Base-by-base conservation (phyloP, 1,140 invertebrate genomes). In the Euschistus heros region DNA sequence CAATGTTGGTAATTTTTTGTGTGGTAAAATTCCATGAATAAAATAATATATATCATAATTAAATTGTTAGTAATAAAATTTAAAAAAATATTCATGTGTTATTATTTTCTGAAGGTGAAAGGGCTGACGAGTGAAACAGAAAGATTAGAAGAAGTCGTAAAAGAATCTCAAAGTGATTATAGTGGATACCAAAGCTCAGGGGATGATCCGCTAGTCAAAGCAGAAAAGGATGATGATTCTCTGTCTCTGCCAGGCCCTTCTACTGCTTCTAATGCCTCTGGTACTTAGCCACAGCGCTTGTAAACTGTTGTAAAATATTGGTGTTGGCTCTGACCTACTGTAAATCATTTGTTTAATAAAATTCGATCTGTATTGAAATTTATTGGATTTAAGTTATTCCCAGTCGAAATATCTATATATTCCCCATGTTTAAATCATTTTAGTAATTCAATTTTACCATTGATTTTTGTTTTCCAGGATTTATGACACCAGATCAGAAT, bases 211-310 rank as follows among this genome's bases (percentile, higher is more conserved):
- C 37, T 17, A 44, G 20, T 46, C 7, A 62, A 62, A 62, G 44
- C 22, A 24, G 61, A 62, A 47, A 62, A 62, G 15, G 61, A 62
- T 44, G 61, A 62, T 4, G 61, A 62, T 62, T 62, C 61, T 13
- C 61, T 62, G 2, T 47, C 42, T 22, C 24, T 44, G 15, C 61
- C 61, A 20, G 61, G 61, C 6, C 61, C 61, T 8, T 62, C 61
- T 4, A 62, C 37, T 57, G 22, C 54, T 24, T 57, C 54, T 24
- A 24, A 15, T 26, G 15, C 20, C 24, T 24, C 54, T 22, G 54
- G 54, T 57, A 57, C 54, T 57, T 57, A 57, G 24, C 54, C 20
- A 10, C 33, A 37, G 33, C 33, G 33, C 33, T 37, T 37, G 33
- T 37, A 13, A 37, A 13, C 33, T 13, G 10, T 37, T 37, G 33